Conservation (phyloP, 1,140 invertebrate species). For the Cherax destructor region DNA sequence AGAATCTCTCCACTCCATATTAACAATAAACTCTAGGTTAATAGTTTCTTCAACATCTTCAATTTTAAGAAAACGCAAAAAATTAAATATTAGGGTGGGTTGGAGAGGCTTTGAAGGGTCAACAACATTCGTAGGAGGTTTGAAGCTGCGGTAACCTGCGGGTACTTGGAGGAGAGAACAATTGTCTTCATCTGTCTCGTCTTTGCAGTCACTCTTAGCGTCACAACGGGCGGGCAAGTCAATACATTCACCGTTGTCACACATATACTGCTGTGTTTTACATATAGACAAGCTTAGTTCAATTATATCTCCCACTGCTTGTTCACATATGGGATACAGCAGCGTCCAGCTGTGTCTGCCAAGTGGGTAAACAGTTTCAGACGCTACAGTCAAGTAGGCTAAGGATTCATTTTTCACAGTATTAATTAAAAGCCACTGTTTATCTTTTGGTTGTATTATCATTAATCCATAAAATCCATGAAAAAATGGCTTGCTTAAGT, state of each 20-base stretch:
- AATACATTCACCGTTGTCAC: constrained; percentile 49
- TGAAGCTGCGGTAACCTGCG: constrained; percentile 42
- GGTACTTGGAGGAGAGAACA: constrained; percentile 49
- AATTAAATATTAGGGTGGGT: background rate
- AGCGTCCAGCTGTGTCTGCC: constrained; percentile 35
- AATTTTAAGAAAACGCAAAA: constrained; percentile 32
- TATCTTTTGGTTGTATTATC: background rate
- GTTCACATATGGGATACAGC: constrained; percentile 15
- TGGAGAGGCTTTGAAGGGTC: constrained; percentile 15
- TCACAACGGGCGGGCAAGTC: constrained; percentile 36
- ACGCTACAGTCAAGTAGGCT: constrained; percentile 21
- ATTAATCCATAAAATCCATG: constrained; percentile 47
- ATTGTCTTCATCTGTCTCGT: constrained; percentile 56
- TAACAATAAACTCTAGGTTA: constrained; percentile 31
- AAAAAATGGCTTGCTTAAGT: constrained; percentile 29
- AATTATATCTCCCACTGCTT: background rate
- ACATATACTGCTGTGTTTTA: constrained; percentile 35
- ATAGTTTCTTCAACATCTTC: constrained; percentile 52
- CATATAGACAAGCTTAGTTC: constrained; percentile 41
- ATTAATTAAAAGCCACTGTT: constrained; percentile 27
- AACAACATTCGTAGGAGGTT: constrained; percentile 34
- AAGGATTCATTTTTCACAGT: constrained; percentile 5
- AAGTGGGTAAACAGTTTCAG: constrained; percentile 30
- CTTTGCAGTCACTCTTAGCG: constrained; percentile 45
- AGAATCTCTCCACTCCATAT: constrained; percentile 30